phyloP scores from a whole-genome alignment of 2,888 invertebrate genomes.

The Urechis unicinctus region DNA sequence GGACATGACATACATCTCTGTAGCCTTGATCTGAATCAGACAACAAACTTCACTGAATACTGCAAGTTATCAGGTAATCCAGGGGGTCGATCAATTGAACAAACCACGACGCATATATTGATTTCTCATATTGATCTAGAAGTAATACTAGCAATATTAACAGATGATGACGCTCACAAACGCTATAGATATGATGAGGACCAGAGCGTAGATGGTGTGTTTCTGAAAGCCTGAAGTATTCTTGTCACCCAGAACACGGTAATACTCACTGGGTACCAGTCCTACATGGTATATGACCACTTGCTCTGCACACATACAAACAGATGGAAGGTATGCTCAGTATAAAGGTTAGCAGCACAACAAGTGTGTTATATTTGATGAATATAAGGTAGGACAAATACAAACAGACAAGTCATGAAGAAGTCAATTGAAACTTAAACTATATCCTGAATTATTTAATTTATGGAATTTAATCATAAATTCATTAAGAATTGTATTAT shows the following conservation, averaged over 20 bases:
- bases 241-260: constrained; percentile 53
- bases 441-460: no score
- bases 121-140: neutral
- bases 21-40: constrained; percentile 48
- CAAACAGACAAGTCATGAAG: no score
- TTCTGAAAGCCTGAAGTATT: constrained; percentile 49
- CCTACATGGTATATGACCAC: constrained; percentile 56
- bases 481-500: no score
- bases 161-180: constrained; percentile 39
- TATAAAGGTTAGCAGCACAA: no score
- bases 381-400: no score
- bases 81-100: no score
- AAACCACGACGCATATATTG: no score
- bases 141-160: neutral
- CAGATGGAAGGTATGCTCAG: no score
- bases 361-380: no score
- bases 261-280: constrained; percentile 55
- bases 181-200: constrained; percentile 47
- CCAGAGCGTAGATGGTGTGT: constrained; percentile 40
- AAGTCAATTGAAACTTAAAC: no score
- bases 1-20: constrained; percentile 50
- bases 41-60: neutral
- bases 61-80: no score
- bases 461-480: no score
- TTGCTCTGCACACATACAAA: constrained; percentile 50